Base-by-base conservation (phyloP, 2,113 vertebrate genomes). In the Uropsilus gracilis region DNA sequence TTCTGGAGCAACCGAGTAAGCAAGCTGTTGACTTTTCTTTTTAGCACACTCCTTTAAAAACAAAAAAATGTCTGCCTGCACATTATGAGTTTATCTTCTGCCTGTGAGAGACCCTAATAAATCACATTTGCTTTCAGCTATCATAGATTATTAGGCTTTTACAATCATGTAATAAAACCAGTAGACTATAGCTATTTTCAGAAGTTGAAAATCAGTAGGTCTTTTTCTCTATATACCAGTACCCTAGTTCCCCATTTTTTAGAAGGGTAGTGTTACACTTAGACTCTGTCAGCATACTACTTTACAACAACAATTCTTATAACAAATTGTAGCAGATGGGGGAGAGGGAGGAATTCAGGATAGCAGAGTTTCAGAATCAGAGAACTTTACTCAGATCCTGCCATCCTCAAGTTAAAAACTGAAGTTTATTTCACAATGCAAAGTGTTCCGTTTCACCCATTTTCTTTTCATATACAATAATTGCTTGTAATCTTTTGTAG, bases 81-180 rank as follows among this genome's bases (percentile, higher is more conserved):
- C 93, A 81, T 96, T 97, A 97, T 83, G 96, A 96, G 95, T 98
- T 98, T 98, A 98, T 98, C 97, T 98, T 96, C 92, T 93, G 95
- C 96, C 92, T 96, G 68, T 90, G 87, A 97, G 85, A 98, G 92
- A 91, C 90, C 92, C 94, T 97, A 98, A 98, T 98, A 98, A 98
- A 98, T 98, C 98, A 98, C 57, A 93, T 97, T 97, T 97, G 77
- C 96, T 98, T 96, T 88, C 90, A 97, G 97, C 95, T 97, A 86
- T 98, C 97, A 98, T 97, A 97, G 97, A 97, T 97, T 98, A 98
- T 98, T 98, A 97, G 95, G 93, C 92, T 98, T 98, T 98, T 97
- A 97, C 97, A 98, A 97, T 97, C 97, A 97, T 97, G 97, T 98
- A 98, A 98, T 98, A 98, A 98, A 96, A 91, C 97, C 63, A 95